phyloP scores from a whole-genome alignment of 2,888 invertebrate genomes.

The Hedychridium roseum region DNA sequence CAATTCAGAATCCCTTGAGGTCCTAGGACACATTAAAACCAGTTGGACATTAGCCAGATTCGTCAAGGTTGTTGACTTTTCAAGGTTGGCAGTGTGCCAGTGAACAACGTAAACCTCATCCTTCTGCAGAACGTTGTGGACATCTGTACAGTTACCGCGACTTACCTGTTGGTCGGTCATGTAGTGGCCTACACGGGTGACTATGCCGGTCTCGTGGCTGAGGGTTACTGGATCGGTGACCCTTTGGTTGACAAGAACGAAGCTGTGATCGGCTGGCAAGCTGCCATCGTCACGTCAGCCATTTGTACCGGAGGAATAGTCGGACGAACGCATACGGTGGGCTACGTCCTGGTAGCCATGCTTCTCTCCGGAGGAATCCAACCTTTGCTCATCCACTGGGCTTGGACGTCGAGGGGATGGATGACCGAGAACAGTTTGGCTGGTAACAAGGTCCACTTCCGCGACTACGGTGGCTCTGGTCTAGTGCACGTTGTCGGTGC shows the following conservation, averaged over 20 bases:
- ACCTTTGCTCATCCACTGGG: constrained; percentile 58
- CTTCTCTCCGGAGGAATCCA: constrained; percentile 49
- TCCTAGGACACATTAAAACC: too few relatives aligned
- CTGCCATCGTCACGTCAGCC: constrained; percentile 50
- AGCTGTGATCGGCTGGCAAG: constrained; percentile 50
- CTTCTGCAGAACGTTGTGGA: constrained; percentile 58
- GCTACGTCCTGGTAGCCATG: constrained; percentile 39
- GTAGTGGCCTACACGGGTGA: constrained; percentile 54
- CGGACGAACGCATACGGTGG: constrained; percentile 53
- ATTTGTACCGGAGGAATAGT: constrained; percentile 53
- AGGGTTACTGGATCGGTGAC: constrained; percentile 46
- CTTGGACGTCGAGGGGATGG: constrained; percentile 56
- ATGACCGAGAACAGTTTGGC: constrained; percentile 44
- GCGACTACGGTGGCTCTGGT: constrained; percentile 54
- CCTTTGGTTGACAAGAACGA: constrained; percentile 38
- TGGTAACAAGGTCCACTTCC: constrained; percentile 39
- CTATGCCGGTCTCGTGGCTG: constrained; percentile 38
- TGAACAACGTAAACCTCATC: constrained; percentile 57
- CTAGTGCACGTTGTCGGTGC: constrained; percentile 54
- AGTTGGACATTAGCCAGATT: too few relatives aligned
- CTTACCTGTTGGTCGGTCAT: constrained; percentile 50
- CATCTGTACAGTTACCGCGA: constrained; percentile 48
- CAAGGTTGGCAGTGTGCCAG: constrained; percentile 58
- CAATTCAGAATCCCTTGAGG: too few relatives aligned
- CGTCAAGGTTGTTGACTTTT: too few relatives aligned